Base-by-base conservation (phyloP, 2,888 invertebrate species). In the Nomada fabriciana region DNA sequence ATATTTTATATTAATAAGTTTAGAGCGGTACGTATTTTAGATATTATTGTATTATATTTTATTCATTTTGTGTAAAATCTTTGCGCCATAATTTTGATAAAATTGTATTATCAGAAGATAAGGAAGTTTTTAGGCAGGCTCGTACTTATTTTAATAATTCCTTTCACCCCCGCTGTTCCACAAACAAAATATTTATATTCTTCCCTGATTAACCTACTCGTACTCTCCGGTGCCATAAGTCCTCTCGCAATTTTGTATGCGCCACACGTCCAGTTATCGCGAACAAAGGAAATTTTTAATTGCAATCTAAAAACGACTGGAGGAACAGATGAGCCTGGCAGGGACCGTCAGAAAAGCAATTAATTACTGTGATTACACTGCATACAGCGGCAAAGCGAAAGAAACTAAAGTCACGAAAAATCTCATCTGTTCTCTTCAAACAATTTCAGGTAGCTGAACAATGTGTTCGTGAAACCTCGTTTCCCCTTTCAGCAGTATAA, bases 341-440 rank as follows among this genome's bases (percentile, higher is more conserved):
- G 57, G 23, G 50, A 47, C 55, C 25, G 2, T 10, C 42, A 36
- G 65, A 25, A 53, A 52, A 47, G 68, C 55, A 80, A 80, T 80
- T 80, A 80, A 80, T 80, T 80, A 80, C 80, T 52, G 29, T 63
- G 72, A 80, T 80, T 80, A 67, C 61, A 68, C 61, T 29, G 80
- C 72, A 64, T 68, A 80, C 80, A 53, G 60, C 57, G 42, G 65
- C 43, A 43, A 59, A 52, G 65, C 60, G 65, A 43, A 71, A 59
- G 71, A 52, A 43, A 53, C 43, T 50, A 43, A 13, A 63, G 57
- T 42, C 20, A 63, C 11, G 57, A 57, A 63, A 80, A 70, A 36
- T 47, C 68, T 68, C 50, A 20, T 67, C 55, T 57, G 57, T 52
- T 23, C 67, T 72, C 73, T 68, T 80, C 72, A 72, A 72, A 68